Evolutionary conservation across 1,140 invertebrate species (phyloP).

Genomic region (Saccostrea glomerata): DNA sequence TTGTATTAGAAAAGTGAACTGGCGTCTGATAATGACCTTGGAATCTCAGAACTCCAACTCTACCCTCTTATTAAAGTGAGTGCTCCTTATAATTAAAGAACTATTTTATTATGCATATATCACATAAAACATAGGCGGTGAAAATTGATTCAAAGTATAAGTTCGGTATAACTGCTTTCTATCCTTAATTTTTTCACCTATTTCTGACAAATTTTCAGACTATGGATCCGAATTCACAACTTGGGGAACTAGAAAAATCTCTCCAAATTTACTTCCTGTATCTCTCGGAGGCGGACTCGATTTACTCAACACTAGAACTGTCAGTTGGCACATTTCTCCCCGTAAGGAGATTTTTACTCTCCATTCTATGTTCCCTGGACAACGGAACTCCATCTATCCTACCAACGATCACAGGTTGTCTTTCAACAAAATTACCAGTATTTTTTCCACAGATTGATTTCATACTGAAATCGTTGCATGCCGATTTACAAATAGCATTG

Average conservation of each 20-base stretch:
- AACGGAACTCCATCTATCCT: not conserved
- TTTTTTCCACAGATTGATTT: not conserved
- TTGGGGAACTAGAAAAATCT: not conserved
- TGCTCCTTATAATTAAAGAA: too few relatives aligned
- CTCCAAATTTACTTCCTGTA: not conserved
- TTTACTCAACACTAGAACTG: not conserved
- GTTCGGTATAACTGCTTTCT: too few relatives aligned
- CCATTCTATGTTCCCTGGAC: not conserved
- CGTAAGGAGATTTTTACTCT: not conserved
- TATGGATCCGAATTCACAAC: not conserved
- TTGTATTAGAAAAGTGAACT: too few relatives aligned
- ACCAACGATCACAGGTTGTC: not conserved
- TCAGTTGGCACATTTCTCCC: not conserved
- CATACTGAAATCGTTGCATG: not conserved
- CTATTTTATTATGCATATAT: too few relatives aligned
- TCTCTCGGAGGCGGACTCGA: not conserved
- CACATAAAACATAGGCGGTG: too few relatives aligned
- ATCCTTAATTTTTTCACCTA: not conserved
- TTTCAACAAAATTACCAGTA: not conserved
- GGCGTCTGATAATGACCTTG: too few relatives aligned
- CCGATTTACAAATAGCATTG: not conserved
- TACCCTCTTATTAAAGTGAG: too few relatives aligned
- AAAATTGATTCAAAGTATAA: too few relatives aligned
- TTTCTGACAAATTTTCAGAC: not conserved
- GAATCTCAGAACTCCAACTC: too few relatives aligned